A percentile compares a stretch with the other conserved stretches of the same genome.
Evolutionary conservation across 2,888 invertebrate species (phyloP).

Genomic region (Synergus itoensis): DNA sequence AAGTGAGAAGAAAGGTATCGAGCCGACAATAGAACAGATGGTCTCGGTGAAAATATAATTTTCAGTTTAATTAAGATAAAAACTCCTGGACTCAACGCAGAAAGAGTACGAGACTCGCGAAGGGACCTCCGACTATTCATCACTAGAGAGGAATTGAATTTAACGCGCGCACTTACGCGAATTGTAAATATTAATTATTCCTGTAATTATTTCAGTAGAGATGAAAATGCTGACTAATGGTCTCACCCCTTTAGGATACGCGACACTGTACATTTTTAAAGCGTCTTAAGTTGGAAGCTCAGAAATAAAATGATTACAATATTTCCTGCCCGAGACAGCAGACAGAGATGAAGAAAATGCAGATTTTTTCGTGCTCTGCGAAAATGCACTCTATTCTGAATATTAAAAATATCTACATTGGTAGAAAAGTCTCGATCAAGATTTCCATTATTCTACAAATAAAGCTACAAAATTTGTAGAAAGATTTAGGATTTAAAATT

Average conservation of each 20-base stretch:
- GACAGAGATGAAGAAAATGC: background rate
- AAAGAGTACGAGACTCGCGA: constrained; percentile 42
- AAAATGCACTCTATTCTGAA: background rate
- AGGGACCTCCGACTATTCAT: constrained; percentile 19
- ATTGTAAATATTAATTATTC: constrained; percentile 36
- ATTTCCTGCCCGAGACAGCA: background rate
- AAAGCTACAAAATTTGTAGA: too few relatives aligned
- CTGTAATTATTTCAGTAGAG: constrained; percentile 12
- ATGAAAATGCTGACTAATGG: constrained; percentile 40
- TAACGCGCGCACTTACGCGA: background rate
- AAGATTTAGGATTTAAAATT: too few relatives aligned
- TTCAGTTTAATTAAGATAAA: constrained; percentile 66
- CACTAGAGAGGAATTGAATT: constrained; percentile 35
- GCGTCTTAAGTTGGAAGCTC: background rate
- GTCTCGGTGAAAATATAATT: constrained; percentile 54
- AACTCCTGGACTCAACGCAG: constrained; percentile 52
- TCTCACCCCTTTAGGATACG: background rate
- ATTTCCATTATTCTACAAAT: too few relatives aligned
- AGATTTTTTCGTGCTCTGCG: background rate
- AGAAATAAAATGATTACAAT: constrained; percentile 1
- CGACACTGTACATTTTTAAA: background rate
- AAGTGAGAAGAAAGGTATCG: constrained; percentile 35
- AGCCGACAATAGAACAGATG: constrained; percentile 31
- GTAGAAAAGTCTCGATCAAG: too few relatives aligned
- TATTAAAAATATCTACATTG: too few relatives aligned